Conservation (phyloP, 2,113 vertebrate species). For the Nycticebus coucang region DNA sequence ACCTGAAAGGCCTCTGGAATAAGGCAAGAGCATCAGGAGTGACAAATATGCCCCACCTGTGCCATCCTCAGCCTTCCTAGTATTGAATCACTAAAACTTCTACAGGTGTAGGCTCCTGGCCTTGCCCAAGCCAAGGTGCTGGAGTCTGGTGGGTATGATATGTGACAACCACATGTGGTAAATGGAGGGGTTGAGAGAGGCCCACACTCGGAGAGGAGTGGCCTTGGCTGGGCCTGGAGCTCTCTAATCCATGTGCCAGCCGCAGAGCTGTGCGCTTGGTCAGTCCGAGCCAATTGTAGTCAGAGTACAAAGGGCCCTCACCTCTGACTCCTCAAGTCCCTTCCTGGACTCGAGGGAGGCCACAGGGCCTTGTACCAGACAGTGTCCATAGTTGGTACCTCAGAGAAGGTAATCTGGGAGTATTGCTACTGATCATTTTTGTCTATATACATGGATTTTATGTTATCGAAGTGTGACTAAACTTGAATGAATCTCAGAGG, state of each 20-base stretch:
- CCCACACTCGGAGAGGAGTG: accelerated
- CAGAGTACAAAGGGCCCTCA: accelerated
- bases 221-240: background rate
- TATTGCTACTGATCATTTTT: slow-evolving; percentile 26
- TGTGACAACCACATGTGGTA: background rate
- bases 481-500: background rate
- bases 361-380: accelerated
- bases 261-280: background rate
- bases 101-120: background rate
- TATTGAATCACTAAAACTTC: background rate
- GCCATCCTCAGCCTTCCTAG: background rate
- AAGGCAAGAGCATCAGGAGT: background rate
- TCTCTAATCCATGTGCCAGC: no score
- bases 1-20: background rate
- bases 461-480: slow-evolving; percentile 68
- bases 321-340: background rate
- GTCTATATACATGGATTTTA: slow-evolving; percentile 32
- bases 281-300: accelerated
- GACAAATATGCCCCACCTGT: background rate
- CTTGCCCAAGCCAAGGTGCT: background rate
- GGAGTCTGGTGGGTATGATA: background rate
- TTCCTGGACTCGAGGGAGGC: background rate
- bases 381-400: background rate
- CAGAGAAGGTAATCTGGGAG: slow-evolving; percentile 55
- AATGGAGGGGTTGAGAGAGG: no score